phyloP scores from a whole-genome alignment of 2,797 vertebrate species.

The Acipenser transmontanus region DNA sequence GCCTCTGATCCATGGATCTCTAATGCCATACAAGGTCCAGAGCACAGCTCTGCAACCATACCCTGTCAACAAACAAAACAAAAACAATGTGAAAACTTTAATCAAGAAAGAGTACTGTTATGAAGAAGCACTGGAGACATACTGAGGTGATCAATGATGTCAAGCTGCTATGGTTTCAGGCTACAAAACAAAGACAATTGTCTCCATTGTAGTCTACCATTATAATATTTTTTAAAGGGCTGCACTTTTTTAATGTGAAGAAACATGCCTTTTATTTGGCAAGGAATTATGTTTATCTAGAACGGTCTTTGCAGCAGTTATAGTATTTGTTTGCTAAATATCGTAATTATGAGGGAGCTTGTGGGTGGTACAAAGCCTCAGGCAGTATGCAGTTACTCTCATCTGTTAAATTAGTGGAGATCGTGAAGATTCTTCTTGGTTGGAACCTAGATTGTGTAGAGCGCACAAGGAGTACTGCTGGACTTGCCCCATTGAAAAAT shows the following conservation, averaged over 20 bases:
- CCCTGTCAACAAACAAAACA: slow-evolving; percentile 51
- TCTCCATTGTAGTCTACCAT: slow-evolving; percentile 24
- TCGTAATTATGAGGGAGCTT: background rate
- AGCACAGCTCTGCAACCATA: slow-evolving; percentile 83
- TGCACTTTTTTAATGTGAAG: slow-evolving; percentile 1
- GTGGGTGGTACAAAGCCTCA: background rate
- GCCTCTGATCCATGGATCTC: slow-evolving; percentile 69
- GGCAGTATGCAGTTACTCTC: background rate
- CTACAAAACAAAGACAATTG: slow-evolving; percentile 27
- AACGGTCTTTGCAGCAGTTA: slow-evolving; percentile 6
- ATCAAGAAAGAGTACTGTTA: slow-evolving; percentile 31
- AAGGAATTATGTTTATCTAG: slow-evolving; percentile 24
- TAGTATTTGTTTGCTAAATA: background rate
- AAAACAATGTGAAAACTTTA: slow-evolving; percentile 20
- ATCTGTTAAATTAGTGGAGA: background rate
- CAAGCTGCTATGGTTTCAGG: slow-evolving; percentile 27
- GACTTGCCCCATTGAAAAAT: too few species aligned
- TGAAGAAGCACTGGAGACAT: slow-evolving; percentile 26
- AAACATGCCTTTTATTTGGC: slow-evolving; percentile 19
- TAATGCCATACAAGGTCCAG: slow-evolving; percentile 81
- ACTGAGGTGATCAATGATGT: slow-evolving; percentile 25
- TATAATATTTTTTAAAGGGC: slow-evolving; percentile 7
- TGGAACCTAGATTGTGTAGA: too few species aligned
- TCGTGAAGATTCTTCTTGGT: background rate
- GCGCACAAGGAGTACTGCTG: too few species aligned